phyloP scores from a whole-genome alignment of 2,797 vertebrate genomes.

The Parauchenoglanis ngamensis region DNA sequence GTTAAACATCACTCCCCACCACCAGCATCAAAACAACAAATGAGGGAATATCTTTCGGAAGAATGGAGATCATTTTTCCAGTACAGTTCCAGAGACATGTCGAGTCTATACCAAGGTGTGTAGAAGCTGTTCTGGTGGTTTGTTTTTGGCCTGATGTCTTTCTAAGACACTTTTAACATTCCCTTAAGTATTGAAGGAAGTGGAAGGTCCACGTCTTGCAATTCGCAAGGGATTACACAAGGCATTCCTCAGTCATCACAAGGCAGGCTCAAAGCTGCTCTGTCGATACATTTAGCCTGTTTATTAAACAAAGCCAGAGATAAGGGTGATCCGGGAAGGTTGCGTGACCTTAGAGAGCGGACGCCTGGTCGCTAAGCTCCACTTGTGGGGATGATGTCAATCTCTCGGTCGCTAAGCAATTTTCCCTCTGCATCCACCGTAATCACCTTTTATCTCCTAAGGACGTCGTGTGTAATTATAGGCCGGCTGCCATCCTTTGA shows the following conservation, averaged over 20 bases:
- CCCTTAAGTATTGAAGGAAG: background rate
- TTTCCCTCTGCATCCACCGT: constrained; percentile 57
- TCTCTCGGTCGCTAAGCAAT: constrained; percentile 64
- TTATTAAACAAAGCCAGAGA: constrained; percentile 43
- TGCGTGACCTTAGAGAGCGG: constrained; percentile 48
- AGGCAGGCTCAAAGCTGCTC: constrained; percentile 11
- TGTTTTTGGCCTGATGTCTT: background rate
- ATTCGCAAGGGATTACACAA: constrained; percentile 1
- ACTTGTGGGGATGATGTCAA: constrained; percentile 58
- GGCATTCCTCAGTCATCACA: constrained; percentile 24
- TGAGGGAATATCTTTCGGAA: background rate
- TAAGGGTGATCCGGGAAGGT: constrained; percentile 40
- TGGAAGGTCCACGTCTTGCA: background rate
- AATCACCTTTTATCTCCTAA: constrained; percentile 74
- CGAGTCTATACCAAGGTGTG: background rate
- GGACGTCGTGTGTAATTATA: constrained; percentile 76
- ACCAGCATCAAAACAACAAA: too few species aligned
- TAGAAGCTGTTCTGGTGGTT: background rate
- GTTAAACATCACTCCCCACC: background rate
- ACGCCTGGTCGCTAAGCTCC: constrained; percentile 42
- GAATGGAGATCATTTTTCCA: background rate
- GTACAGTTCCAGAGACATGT: too few species aligned
- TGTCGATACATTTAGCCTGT: constrained; percentile 26
- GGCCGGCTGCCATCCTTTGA: constrained; percentile 73
- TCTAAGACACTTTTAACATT: background rate